Evolutionary conservation across 2,113 vertebrate species (phyloP).

Genomic region (Antennarius striatus): DNA sequence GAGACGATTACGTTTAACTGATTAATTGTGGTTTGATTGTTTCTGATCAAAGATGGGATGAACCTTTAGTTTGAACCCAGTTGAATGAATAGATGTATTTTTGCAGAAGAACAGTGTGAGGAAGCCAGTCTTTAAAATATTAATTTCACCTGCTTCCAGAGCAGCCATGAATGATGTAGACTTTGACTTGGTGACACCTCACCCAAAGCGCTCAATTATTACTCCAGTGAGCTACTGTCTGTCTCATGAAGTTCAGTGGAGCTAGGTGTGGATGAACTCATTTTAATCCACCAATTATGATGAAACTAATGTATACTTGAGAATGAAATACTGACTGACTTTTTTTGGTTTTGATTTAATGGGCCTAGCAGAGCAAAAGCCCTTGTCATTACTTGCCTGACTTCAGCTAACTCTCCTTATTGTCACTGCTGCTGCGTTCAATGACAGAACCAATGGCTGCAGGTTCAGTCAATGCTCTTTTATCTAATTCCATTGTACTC

Average conservation of each 20-base stretch:
- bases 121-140: conserved; percentile 1
- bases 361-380: no score
- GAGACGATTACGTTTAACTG: no score
- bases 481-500: conserved; percentile 28
- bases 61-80: no score
- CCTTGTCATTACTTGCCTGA: neutral
- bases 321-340: conserved; percentile 1
- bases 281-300: conserved; percentile 32
- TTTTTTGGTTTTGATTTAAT: neutral
- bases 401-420: conserved; percentile 14
- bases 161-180: conserved; percentile 32
- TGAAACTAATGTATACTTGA: conserved; percentile 18
- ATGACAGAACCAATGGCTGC: neutral
- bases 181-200: neutral
- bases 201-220: conserved; percentile 27
- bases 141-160: conserved; percentile 12
- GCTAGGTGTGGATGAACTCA: neutral
- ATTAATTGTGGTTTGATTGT: no score
- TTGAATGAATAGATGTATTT: no score
- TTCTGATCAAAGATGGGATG: no score
- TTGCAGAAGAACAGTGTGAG: no score
- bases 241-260: neutral
- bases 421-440: conserved; percentile 4
- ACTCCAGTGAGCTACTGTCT: conserved; percentile 8
- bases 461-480: conserved; percentile 10